Percentiles rank a stretch among this genome's conserved stretches.
These are phyloP conservation scores for Pseudomyrmex sp. DNA, from an alignment of 1,140 invertebrate genomes.

Conservation along the genomic window DNA sequence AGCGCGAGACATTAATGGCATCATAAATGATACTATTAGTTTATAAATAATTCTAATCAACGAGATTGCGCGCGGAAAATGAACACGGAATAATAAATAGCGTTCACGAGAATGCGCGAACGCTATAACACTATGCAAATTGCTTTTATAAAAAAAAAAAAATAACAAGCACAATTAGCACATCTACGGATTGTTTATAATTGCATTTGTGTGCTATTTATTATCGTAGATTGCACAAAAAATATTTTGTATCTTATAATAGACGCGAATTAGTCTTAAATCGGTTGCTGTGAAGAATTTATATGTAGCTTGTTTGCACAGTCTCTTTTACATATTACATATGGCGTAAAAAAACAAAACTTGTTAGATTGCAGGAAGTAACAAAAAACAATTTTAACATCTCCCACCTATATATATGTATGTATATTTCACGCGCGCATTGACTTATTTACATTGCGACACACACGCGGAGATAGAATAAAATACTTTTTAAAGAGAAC, in stretches of 20 bases:
- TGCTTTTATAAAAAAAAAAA: slow-evolving; percentile 32
- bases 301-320: no score
- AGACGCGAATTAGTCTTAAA: no score
- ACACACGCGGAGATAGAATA: slow-evolving; percentile 6
- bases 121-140: slow-evolving; percentile 66
- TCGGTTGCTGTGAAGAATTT: no score
- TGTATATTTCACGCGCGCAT: not conserved
- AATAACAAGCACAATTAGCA: slow-evolving; percentile 60
- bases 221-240: slow-evolving; percentile 28
- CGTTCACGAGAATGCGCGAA: slow-evolving; percentile 29
- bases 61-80: slow-evolving; percentile 20
- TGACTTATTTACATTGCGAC: slow-evolving; percentile 35
- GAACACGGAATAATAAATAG: not conserved
- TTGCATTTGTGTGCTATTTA: no score
- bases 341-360: no score
- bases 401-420: no score
- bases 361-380: no score
- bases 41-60: slow-evolving; percentile 49
- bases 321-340: no score
- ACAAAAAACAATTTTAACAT: no score
- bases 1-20: slow-evolving; percentile 39
- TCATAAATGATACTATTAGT: slow-evolving; percentile 18
- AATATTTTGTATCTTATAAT: no score
- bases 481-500: slow-evolving; percentile 41
- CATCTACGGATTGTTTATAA: slow-evolving; percentile 35